Percentiles rank a stretch among this genome's conserved stretches.
Evolutionary conservation across 2,797 vertebrate species (phyloP).

Genomic region (Hyperoplus immaculatus): DNA sequence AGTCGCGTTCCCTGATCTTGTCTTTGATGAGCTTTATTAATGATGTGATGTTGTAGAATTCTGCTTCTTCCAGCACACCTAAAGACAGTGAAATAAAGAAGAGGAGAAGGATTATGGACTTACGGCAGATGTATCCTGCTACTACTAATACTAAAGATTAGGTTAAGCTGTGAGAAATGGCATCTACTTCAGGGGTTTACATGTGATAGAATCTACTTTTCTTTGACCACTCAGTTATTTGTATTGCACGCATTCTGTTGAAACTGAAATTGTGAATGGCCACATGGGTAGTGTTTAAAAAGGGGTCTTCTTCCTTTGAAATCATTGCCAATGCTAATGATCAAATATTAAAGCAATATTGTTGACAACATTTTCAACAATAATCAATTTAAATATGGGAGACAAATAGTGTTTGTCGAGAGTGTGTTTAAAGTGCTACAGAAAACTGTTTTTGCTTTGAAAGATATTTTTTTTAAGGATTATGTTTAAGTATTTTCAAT

Average conservation of each 20-base stretch:
- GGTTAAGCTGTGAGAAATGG: neutral
- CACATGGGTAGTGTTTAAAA: neutral
- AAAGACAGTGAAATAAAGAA: slow-evolving; percentile 1
- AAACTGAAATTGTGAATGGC: neutral
- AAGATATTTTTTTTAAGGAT: too few species aligned
- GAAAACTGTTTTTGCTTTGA: neutral
- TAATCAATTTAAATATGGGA: neutral
- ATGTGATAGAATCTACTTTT: neutral
- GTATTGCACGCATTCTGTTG: neutral
- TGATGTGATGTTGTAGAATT: slow-evolving; percentile 99
- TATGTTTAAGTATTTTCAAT: too few species aligned
- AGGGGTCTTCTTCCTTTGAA: neutral
- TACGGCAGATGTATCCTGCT: neutral
- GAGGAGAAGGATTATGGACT: too few species aligned
- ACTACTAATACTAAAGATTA: neutral
- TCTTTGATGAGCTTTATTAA: slow-evolving; percentile 99
- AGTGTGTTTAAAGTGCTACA: neutral
- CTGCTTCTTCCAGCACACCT: slow-evolving; percentile 97
- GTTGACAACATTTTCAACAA: neutral
- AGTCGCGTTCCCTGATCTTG: slow-evolving; percentile 97
- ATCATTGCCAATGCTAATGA: too few species aligned
- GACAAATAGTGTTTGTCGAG: neutral
- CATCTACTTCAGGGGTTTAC: neutral
- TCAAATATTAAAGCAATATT: neutral
- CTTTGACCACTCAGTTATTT: neutral